A percentile compares a stretch with the other conserved stretches of the same genome.
These are phyloP conservation scores for Trogon surrucura DNA, from an alignment of 2,113 vertebrate genomes.

Conservation along the genomic window DNA sequence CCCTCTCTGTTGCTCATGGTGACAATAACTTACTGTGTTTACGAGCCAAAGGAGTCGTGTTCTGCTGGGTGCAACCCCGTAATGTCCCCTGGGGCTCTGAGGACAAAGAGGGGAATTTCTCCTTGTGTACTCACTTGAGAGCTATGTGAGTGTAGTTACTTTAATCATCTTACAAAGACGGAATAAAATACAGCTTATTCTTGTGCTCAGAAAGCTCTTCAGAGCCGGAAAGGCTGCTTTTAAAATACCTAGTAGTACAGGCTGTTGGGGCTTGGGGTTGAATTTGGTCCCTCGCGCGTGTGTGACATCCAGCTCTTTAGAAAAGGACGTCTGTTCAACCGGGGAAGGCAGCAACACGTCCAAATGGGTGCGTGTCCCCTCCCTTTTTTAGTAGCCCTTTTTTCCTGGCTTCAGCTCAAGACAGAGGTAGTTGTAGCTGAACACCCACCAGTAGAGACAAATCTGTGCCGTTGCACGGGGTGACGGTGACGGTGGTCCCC, in stretches of 20 bases:
- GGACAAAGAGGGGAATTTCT: constrained; percentile 37
- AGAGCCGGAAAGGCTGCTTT: constrained; percentile 3
- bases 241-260: not conserved
- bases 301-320: not conserved
- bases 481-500: not conserved
- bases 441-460: not conserved
- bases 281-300: not conserved
- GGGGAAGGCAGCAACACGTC: not conserved
- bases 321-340: not conserved
- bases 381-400: not conserved
- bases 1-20: not conserved
- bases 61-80: not conserved
- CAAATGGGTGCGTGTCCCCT: not conserved
- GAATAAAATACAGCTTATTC: not conserved
- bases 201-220: constrained; percentile 14
- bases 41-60: constrained; percentile 14
- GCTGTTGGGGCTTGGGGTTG: not conserved
- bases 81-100: not conserved
- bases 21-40: constrained; percentile 21
- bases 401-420: not conserved
- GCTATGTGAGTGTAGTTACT: constrained; percentile 8
- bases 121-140: not conserved
- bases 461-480: not conserved
- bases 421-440: not conserved
- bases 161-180: constrained; percentile 14